Evolutionary conservation across 2,888 invertebrate species (phyloP), one percentile per base, ranked within the genome.

Genomic region (Cetonia aurata): DNA sequence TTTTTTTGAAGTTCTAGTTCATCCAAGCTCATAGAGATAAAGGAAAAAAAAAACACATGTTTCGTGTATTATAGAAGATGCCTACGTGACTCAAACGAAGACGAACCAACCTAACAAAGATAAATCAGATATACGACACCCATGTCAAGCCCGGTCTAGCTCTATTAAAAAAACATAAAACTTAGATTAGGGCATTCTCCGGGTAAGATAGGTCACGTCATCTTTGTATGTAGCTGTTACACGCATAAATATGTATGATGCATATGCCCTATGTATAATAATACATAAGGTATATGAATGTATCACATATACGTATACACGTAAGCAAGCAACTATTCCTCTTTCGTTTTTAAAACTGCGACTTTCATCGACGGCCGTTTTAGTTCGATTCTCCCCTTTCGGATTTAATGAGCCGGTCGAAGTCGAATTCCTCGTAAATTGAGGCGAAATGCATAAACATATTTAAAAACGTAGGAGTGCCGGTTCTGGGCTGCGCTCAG

Each of bases 41-140:
- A 56, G 37, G 6, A 37, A 37, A 37, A 37, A 37, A 37, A 62
- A 33, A 33, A 50, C 57, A 65, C 62, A 65, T 37, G 41, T 19
- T 62, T 62, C 19, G 62, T 37, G 33, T 50, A 48, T 37, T 50
- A 48, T 13, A 50, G 50, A 60, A 25, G 33, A 57, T 57, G 62
- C 62, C 62, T 65, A 65, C 62, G 62, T 65, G 62, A 65, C 62
- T 65, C 62, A 65, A 65, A 65, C 15, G 37, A 65, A 65, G 50
- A 65, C 41, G 48, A 50, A 48, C 25, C 37, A 65, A 65, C 50
- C 9, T 31, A 65, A 50, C 50, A 65, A 37, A 50, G 50, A 65
- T 65, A 65, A 65, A 65, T 65, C 62, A 65, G 62, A 65, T 65
- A 65, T 48, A 65, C 48, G 62, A 65, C 50, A 65, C 62, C 50